Conservation (phyloP, 2,797 vertebrate species). For the Enteromius viviparus region DNA sequence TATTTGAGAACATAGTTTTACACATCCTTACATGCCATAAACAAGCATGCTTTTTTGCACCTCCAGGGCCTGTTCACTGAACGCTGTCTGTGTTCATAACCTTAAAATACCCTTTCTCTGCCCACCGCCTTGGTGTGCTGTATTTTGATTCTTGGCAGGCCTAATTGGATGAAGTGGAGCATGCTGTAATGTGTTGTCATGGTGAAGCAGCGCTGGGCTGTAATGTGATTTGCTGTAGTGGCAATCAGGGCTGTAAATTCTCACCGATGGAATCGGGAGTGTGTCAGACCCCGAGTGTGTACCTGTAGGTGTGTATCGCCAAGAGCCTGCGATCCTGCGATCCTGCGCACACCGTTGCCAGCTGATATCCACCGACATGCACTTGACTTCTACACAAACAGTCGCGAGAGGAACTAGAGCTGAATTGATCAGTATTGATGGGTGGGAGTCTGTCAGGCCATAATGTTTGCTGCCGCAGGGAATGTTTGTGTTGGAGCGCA, state of each 20-base stretch:
- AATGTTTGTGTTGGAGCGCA: constrained; percentile 57
- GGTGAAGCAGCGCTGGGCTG: constrained; percentile 39
- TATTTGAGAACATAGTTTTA: constrained; percentile 2
- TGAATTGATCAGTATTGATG: constrained; percentile 77
- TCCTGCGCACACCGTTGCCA: too few species aligned
- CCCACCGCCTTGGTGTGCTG: constrained; percentile 24
- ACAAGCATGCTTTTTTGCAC: constrained; percentile 4
- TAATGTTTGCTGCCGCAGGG: constrained; percentile 67
- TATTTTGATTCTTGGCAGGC: constrained; percentile 42
- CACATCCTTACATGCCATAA: not conserved
- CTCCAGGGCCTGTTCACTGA: not conserved
- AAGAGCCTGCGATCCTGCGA: constrained; percentile 32
- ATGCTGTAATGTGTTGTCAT: constrained; percentile 50
- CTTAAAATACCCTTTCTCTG: constrained; percentile 41
- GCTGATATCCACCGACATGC: constrained; percentile 48
- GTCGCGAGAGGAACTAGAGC: constrained; percentile 65
- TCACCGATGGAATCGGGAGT: constrained; percentile 50
- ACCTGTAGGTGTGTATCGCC: constrained; percentile 37
- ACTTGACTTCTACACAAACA: constrained; percentile 58
- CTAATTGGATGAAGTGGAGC: constrained; percentile 52
- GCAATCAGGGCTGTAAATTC: constrained; percentile 56
- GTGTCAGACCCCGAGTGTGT: constrained; percentile 1
- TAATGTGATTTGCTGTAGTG: constrained; percentile 42
- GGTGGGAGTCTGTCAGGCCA: constrained; percentile 66
- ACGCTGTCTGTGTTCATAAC: constrained; percentile 6